These are phyloP conservation scores for Pyrochroa serraticornis DNA, from an alignment of 2,888 invertebrate species.

Conservation along the genomic window DNA sequence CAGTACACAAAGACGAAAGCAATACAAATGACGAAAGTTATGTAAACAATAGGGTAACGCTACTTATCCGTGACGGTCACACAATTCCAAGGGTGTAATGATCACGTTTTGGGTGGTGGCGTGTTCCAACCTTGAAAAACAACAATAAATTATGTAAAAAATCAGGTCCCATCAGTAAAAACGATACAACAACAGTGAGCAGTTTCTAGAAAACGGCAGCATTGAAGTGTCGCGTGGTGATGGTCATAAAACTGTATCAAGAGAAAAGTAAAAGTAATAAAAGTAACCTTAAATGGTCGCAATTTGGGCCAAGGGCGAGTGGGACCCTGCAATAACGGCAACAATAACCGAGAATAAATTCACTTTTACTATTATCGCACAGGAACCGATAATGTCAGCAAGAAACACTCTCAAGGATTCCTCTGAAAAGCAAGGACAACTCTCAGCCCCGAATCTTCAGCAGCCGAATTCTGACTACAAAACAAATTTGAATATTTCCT, in stretches of 20 bases:
- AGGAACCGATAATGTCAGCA: no score
- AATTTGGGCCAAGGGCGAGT: constrained; percentile 46
- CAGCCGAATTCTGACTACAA: no score
- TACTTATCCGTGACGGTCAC: constrained; percentile 3
- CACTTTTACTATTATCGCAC: constrained; percentile 47
- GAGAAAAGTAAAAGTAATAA: constrained; percentile 6
- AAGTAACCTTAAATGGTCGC: neutral
- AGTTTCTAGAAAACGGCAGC: neutral
- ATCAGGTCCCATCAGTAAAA: neutral
- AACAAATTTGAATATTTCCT: no score
- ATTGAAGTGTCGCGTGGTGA: constrained; percentile 5
- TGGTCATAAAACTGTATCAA: constrained; percentile 2
- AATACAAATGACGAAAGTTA: neutral
- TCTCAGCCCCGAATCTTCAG: no score
- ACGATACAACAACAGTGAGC: neutral
- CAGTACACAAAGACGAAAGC: neutral
- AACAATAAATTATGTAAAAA: neutral
- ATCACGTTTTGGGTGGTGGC: neutral
- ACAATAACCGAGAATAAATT: constrained; percentile 63
- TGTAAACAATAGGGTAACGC: constrained; percentile 7
- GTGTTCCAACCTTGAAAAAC: neutral
- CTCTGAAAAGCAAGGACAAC: constrained; percentile 1
- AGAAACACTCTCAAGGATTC: neutral
- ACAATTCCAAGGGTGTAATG: constrained; percentile 2
- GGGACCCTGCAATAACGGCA: constrained; percentile 42